phyloP scores from a whole-genome alignment of 2,797 vertebrate species.

The Cuculus canorus region DNA sequence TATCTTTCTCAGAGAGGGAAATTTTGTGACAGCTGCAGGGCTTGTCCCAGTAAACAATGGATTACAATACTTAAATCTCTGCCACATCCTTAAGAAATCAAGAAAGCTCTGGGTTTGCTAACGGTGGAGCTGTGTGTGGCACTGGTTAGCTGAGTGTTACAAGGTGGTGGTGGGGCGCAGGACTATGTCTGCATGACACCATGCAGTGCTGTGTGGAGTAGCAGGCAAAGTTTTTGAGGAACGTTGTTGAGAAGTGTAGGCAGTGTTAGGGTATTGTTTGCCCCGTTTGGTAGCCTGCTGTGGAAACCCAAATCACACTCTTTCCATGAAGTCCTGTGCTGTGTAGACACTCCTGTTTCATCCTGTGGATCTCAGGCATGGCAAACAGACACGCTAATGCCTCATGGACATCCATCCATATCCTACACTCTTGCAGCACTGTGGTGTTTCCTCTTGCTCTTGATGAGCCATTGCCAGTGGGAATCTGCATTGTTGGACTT shows the following conservation, averaged over 20 bases:
- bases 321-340: background rate
- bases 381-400: rapidly evolving
- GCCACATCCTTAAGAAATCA: background rate
- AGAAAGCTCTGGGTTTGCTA: background rate
- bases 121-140: background rate
- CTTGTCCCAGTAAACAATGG: slow-evolving; percentile 10
- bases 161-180: background rate
- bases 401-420: background rate
- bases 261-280: background rate
- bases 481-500: background rate
- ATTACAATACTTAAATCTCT: background rate
- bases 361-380: background rate
- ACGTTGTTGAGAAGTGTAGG: background rate
- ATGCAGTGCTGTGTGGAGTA: background rate
- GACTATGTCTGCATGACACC: background rate
- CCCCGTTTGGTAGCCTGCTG: background rate
- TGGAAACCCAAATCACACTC: background rate
- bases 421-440: background rate
- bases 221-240: background rate
- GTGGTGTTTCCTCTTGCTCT: background rate
- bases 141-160: background rate
- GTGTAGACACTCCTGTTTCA: background rate
- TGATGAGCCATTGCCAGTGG: background rate
- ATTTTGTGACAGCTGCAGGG: background rate
- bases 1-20: background rate